These are phyloP conservation scores for Caiman crocodilus DNA, from an alignment of 2,797 vertebrate species.

Conservation along the genomic window DNA sequence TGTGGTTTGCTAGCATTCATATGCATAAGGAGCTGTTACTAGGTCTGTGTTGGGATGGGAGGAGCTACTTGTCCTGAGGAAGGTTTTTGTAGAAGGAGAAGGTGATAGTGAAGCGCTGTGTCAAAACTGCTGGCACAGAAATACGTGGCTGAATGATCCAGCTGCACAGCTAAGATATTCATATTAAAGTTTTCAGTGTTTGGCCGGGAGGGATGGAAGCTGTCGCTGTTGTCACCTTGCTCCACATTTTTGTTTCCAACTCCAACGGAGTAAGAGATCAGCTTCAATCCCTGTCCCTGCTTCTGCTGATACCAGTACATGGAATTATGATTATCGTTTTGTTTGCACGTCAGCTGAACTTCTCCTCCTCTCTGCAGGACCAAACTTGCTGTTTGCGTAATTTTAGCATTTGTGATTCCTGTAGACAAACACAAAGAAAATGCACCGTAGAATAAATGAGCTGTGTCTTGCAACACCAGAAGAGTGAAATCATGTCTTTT, in stretches of 20 bases:
- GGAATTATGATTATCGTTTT: rapidly evolving
- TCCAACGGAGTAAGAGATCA: not conserved
- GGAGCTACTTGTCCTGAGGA: not conserved
- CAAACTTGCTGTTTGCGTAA: conserved; percentile 30
- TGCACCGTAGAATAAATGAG: not conserved
- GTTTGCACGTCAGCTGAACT: conserved; percentile 8
- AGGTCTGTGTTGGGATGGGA: not conserved
- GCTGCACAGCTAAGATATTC: not conserved
- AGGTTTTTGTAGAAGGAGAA: conserved; percentile 58
- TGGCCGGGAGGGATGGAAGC: not conserved
- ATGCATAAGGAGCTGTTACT: not conserved
- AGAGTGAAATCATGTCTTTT: not conserved
- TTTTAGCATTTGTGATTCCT: not conserved
- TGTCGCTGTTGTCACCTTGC: rapidly evolving
- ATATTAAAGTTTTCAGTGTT: not conserved
- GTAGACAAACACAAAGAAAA: not conserved
- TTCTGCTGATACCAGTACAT: conserved; percentile 63
- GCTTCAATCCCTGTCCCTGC: not conserved
- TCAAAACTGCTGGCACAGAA: conserved; percentile 44
- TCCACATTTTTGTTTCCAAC: rapidly evolving
- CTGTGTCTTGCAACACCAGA: not conserved
- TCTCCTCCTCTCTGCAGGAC: conserved; percentile 25
- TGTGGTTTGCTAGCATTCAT: not conserved
- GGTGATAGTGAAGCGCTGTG: conserved; percentile 27
- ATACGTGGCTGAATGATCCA: conserved; percentile 13